Conservation (phyloP, 2,888 invertebrate genomes). For the Pyrochroa serraticornis region DNA sequence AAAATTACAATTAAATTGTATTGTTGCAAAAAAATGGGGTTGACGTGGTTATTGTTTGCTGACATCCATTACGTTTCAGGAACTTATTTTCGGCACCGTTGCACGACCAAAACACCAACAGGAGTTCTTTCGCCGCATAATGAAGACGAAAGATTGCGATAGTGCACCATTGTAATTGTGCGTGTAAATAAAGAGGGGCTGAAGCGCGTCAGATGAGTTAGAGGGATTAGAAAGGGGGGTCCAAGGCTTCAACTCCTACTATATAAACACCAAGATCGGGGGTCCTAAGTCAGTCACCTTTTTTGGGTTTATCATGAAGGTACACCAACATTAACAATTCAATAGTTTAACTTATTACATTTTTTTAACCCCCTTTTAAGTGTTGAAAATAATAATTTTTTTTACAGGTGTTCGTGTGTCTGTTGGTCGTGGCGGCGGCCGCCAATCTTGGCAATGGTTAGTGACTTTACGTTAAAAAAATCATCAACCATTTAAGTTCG, state of each 20-base stretch:
- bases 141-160: constrained; percentile 17
- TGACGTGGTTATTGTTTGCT: no score
- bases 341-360: not conserved
- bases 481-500: not conserved
- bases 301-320: constrained; percentile 31
- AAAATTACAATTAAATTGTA: no score
- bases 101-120: constrained; percentile 12
- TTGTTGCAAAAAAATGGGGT: no score
- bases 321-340: constrained; percentile 7
- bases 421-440: constrained; percentile 42
- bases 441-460: constrained; percentile 35
- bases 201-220: constrained; percentile 23
- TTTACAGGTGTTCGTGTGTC: constrained; percentile 47
- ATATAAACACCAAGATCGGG: constrained; percentile 28
- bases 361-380: constrained; percentile 1
- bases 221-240: constrained; percentile 34
- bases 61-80: no score
- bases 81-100: not conserved
- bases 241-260: constrained; percentile 28
- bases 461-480: constrained; percentile 2
- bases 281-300: constrained; percentile 32
- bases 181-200: constrained; percentile 24
- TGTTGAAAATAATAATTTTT: constrained; percentile 18
- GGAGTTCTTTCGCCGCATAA: constrained; percentile 16
- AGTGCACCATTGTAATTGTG: constrained; percentile 5